phyloP scores from a whole-genome alignment of 2,797 vertebrate species.

The Chaetodon trifasciatus region DNA sequence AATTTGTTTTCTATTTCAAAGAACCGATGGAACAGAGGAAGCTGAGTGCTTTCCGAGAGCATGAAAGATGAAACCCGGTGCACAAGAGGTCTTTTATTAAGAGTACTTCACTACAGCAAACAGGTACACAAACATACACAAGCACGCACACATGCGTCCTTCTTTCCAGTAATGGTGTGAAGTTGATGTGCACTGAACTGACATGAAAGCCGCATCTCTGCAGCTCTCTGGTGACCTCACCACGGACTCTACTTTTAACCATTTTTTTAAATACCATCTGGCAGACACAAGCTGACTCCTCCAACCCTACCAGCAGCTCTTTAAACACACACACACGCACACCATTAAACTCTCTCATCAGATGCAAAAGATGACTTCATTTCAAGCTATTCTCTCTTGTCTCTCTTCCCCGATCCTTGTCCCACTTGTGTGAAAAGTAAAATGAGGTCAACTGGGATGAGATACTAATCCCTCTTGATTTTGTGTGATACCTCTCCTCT shows the following conservation, averaged over 20 bases:
- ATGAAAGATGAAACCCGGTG: conserved; percentile 60
- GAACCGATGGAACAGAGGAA: conserved; percentile 43
- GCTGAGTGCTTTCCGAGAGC: conserved; percentile 54
- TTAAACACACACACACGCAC: not conserved
- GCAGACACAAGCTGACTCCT: conserved; percentile 38
- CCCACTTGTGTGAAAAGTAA: conserved; percentile 46
- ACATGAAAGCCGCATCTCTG: conserved; percentile 55
- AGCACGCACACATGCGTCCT: not conserved
- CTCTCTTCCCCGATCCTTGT: conserved; percentile 31
- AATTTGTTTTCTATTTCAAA: conserved; percentile 63
- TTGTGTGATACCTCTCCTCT: conserved; percentile 38
- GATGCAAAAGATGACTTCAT: conserved; percentile 24
- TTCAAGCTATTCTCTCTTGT: conserved; percentile 22
- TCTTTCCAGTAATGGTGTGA: conserved; percentile 47
- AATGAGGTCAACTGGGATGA: conserved; percentile 55
- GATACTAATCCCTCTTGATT: conserved; percentile 55
- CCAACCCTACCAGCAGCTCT: conserved; percentile 11
- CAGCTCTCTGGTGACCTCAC: conserved; percentile 35
- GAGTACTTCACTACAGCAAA: conserved; percentile 34
- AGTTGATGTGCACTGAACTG: conserved; percentile 51
- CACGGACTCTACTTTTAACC: conserved; percentile 33
- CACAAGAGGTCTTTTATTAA: conserved; percentile 63
- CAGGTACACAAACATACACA: conserved; percentile 18
- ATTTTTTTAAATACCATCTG: conserved; percentile 39
- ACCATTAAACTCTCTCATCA: conserved; percentile 27